These are phyloP conservation scores for Trissolcus japonicus DNA, from an alignment of 2,888 invertebrate species.

Conservation along the genomic window DNA sequence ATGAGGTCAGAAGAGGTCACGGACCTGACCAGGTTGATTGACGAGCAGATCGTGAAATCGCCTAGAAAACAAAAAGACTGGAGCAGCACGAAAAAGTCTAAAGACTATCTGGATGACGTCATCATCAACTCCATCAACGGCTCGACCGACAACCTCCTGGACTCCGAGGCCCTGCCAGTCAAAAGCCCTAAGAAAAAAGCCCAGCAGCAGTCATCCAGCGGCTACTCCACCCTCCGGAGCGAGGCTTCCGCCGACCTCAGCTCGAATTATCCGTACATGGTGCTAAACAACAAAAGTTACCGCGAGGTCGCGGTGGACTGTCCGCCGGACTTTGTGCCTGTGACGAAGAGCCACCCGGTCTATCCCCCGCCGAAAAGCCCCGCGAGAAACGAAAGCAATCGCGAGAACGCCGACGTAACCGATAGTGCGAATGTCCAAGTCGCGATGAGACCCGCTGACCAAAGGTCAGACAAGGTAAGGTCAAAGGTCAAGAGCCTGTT, in stretches of 20 bases:
- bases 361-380: constrained; percentile 72
- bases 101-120: constrained; percentile 61
- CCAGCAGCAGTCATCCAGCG: constrained; percentile 70
- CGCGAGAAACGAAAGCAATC: background rate
- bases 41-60: constrained; percentile 62
- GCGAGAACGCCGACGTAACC: constrained; percentile 36
- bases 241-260: constrained; percentile 68
- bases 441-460: constrained; percentile 50
- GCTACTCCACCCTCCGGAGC: constrained; percentile 72
- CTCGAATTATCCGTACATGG: constrained; percentile 64
- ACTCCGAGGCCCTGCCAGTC: constrained; percentile 53
- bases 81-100: constrained; percentile 31
- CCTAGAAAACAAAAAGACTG: constrained; percentile 35
- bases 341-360: constrained; percentile 72
- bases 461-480: constrained; percentile 71
- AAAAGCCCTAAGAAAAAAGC: constrained; percentile 65
- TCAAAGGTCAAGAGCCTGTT: constrained; percentile 71
- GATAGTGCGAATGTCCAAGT: constrained; percentile 39
- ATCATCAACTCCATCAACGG: constrained; percentile 59
- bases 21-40: constrained; percentile 70
- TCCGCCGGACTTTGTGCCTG: constrained; percentile 72
- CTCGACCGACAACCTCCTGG: constrained; percentile 69
- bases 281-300: constrained; percentile 66
- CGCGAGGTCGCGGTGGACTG: constrained; percentile 75
- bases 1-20: constrained; percentile 70